Base-by-base conservation (phyloP, 1,140 invertebrate species). In the Polyergus mexicanus region DNA sequence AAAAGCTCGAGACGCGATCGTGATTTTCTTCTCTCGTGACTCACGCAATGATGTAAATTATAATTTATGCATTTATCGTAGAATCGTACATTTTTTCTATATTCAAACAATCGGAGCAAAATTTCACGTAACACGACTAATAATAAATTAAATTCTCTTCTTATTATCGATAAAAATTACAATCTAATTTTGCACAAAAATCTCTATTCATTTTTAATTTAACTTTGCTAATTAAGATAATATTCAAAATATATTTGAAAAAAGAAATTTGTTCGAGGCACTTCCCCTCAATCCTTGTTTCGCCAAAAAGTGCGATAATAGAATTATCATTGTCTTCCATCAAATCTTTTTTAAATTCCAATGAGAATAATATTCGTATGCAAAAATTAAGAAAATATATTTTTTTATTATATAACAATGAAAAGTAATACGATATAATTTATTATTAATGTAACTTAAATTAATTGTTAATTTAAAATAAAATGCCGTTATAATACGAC, bases 1-100 rank as follows among this genome's bases (percentile, higher is more conserved):
- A 85, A 88, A 72, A 84, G 32, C 58, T 44, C 47, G 86, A 66
- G 72, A 88, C 13, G 2, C 69, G 47, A 54, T 88, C 16, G 66
- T 84, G 62, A 88, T 85, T 85, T 85, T 88, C 28, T 28, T 88
- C 56, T 19, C 71, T 58, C 56, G 32, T 85, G 72, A 85, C 44
- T 85, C 81, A 78, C 44, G 54, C 75, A 88, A 72, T 85, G 68
- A 41, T 77, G 69, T 41, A 62, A 74, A 88, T 28, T 78, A 28
- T 38, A 60, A 83, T 83, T 72, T 54, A 25, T 68, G 22, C 22
- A 13, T 62, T 44, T 19, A 69, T 16, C 22, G 10, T 60, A 35
- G 54, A 19, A 11, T 72, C 66, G 16, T 22, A 35, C 44, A 8
- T 51, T 51, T 51, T 16, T 51, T 51, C 47, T 51, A 51, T 51